Conservation (phyloP, 2,113 vertebrate species). For the Sardina pilchardus region DNA sequence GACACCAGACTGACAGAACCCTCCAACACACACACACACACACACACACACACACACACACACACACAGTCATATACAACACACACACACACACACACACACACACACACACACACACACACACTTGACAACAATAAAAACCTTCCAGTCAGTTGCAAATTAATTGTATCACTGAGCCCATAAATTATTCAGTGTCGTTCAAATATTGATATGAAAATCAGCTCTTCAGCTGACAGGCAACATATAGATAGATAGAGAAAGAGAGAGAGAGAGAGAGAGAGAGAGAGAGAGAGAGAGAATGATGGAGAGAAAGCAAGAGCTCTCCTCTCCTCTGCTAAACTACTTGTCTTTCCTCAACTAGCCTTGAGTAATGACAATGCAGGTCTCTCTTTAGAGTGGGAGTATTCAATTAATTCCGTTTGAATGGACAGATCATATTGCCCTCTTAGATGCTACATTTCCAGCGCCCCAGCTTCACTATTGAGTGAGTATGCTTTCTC, state of each 20-base stretch:
- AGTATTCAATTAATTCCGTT: too few relatives aligned
- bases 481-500: too few relatives aligned
- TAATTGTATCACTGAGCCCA: slow-evolving; percentile 58
- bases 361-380: not conserved
- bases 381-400: not conserved
- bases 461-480: too few relatives aligned
- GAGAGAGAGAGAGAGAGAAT: not conserved
- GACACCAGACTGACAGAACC: not conserved
- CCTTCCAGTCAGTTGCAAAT: slow-evolving; percentile 46
- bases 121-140: slow-evolving; percentile 40
- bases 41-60: slow-evolving; percentile 33
- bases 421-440: too few relatives aligned
- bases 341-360: not conserved
- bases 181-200: slow-evolving; percentile 64
- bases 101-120: slow-evolving; percentile 40
- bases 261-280: not conserved
- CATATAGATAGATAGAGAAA: not conserved
- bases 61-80: slow-evolving; percentile 20
- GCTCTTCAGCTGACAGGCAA: slow-evolving; percentile 20
- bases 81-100: slow-evolving; percentile 19
- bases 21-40: slow-evolving; percentile 12
- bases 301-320: not conserved
- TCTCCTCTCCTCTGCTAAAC: too few relatives aligned
- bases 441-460: too few relatives aligned
- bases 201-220: slow-evolving; percentile 72